Evolutionary conservation across 2,888 invertebrate genomes (phyloP), one percentile per base, ranked within the genome.

Genomic region (Horisme vitalbata): DNA sequence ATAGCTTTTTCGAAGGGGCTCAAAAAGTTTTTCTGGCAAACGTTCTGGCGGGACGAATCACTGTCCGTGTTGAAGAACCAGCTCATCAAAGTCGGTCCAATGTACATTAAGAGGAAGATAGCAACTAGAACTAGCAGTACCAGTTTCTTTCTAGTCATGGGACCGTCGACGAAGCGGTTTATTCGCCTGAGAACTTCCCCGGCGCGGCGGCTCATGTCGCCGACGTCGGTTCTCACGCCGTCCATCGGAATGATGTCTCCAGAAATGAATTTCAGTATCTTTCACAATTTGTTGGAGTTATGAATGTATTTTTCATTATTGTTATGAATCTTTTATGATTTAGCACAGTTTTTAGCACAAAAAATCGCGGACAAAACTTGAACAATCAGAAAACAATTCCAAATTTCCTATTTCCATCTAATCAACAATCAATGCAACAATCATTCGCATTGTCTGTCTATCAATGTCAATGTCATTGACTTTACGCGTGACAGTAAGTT

Each of bases 21-120:
- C 54, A 95, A 66, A 52, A 92, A 91, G 65, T 93, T 93, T 46
- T 91, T 91, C 71, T 95, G 92, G 70, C 95, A 95, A 46, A 91
- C 79, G 61, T 92, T 92, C 50, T 93, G 80, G 31, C 84, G 84
- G 60, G 84, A 86, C 55, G 59, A 76, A 46, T 76, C 76, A 28
- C 82, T 84, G 46, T 90, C 87, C 15, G 83, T 76, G 46, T 83
- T 84, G 55, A 93, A 92, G 18, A 94, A 64, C 91, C 93, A 93
- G 51, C 91, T 91, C 68, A 92, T 88, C 12, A 94, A 68, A 18
- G 91, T 86, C 21, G 94, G 94, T 32, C 94, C 92, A 32, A 93
- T 73, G 66, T 94, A 94, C 4, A 94, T 75, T 26, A 93, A 74
- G 38, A 94, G 80, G 45, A 91, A 90, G 57, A 92, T 87, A 36